These are phyloP conservation scores for Pteronotus mesoamericanus DNA, from an alignment of 2,797 vertebrate genomes.

Conservation along the genomic window DNA sequence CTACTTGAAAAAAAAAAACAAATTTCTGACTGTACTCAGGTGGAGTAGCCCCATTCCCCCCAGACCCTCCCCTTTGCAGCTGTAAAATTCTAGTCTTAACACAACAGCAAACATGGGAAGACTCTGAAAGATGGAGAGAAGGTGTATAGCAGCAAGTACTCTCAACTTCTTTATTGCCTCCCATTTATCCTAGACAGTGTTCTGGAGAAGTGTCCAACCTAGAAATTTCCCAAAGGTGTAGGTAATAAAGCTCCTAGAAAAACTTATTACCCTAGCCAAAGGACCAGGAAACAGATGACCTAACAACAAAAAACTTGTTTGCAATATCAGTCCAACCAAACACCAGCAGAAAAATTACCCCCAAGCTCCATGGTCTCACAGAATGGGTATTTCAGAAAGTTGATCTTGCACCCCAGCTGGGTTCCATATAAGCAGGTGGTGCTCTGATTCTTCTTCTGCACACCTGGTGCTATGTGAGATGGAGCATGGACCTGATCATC, in stretches of 20 bases:
- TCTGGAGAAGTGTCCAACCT: not conserved
- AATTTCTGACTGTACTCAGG: too few species aligned
- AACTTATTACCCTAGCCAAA: not conserved
- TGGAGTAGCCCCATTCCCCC: too few species aligned
- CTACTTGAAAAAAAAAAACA: not conserved
- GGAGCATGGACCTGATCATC: not conserved
- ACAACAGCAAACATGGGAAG: too few species aligned
- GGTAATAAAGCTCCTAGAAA: not conserved
- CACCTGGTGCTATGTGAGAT: rapidly evolving
- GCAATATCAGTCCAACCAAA: not conserved
- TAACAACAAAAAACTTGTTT: not conserved
- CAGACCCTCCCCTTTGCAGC: too few species aligned
- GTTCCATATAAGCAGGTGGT: not conserved
- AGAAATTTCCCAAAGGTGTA: not conserved
- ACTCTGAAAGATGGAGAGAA: too few species aligned
- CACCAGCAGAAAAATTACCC: not conserved
- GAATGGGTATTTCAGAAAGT: too few species aligned
- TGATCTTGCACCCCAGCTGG: not conserved
- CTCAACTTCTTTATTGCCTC: not conserved
- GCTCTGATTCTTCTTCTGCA: too few species aligned
- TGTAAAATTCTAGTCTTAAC: not conserved
- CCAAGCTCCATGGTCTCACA: not conserved
- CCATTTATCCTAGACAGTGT: not conserved
- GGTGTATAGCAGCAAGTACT: too few species aligned
- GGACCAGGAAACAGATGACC: not conserved